These are phyloP conservation scores for Uloborus diversus DNA, from an alignment of 1,140 invertebrate genomes.

Conservation along the genomic window DNA sequence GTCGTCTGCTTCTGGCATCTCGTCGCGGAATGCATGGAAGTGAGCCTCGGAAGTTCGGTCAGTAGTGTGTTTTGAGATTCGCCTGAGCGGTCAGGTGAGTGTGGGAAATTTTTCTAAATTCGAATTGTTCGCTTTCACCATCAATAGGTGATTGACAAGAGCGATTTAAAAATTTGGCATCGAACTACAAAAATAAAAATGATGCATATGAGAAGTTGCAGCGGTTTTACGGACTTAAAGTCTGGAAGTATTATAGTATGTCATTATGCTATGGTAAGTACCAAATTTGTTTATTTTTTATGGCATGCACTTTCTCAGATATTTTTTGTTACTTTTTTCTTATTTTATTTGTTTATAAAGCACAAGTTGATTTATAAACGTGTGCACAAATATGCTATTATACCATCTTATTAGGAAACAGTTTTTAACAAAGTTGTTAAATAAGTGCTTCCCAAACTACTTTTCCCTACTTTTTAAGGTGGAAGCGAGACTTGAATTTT, in stretches of 20 bases:
- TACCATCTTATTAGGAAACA: no score
- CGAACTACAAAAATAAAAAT: conserved; percentile 8
- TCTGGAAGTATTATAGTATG: conserved; percentile 57
- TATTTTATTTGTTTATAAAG: not conserved
- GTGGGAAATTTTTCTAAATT: not conserved
- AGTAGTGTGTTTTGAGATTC: not conserved
- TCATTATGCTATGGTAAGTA: conserved; percentile 58
- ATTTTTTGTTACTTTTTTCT: not conserved
- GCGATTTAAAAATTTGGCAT: not conserved
- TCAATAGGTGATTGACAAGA: not conserved
- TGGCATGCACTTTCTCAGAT: no score
- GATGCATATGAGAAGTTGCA: conserved; percentile 56
- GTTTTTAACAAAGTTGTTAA: no score
- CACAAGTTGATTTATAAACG: no score
- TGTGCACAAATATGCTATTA: no score
- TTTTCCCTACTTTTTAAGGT: no score
- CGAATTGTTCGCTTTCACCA: not conserved
- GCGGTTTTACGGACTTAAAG: conserved; percentile 56
- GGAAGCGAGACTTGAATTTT: no score
- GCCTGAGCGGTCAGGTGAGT: conserved; percentile 24
- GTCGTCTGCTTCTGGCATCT: not conserved
- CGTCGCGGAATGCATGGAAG: not conserved
- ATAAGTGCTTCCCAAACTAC: no score
- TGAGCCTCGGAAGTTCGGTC: not conserved
- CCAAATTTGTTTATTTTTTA: not conserved